Evolutionary conservation across 2,113 vertebrate genomes (phyloP), one percentile per base, ranked within the genome.

Genomic region (Rhodinocichla rosea): DNA sequence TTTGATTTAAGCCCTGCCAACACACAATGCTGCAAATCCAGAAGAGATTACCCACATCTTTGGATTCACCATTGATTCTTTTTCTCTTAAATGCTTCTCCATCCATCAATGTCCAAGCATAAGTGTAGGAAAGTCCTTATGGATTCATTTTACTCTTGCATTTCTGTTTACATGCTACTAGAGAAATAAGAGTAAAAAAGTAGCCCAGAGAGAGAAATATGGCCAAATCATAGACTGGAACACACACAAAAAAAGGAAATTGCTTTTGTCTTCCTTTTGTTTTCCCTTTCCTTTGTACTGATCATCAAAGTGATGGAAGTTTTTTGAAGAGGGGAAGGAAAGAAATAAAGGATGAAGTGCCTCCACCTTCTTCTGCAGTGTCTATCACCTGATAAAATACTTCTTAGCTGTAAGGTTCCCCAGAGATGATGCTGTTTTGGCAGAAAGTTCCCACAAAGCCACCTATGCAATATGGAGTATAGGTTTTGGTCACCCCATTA

Each of bases 21-120:
- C 2, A 7, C 0, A 0, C 24, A 91, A 47, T 55, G 33, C 56
- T 40, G 15, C 35, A 85, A 93, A 92, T 74, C 11, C 79, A 83
- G 16, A 37, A 81, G 56, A 90, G 71, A 50, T 73, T 57, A 65
- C 26, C 30, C 62, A 79, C 11, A 49, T 79, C 30, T 89, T 84
- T 1, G 1, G 42, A 87, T 82, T 84, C 60, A 53, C n/a, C 78
- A 69, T 71, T 64, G 80, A 80, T 62, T 64, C 47, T 37, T 50
- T 87, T 74, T 69, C 23, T 64, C 85, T 60, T 32, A 75, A 78
- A 68, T 69, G 49, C 21, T 77, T 91, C 74, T 63, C 45, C 50
- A 89, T 92, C 80, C 37, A 94, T 94, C 92, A 95, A 14, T 27
- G 83, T 91, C 81, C 30, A 87, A 76, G 26, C 6, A 40, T 65